phyloP scores from a whole-genome alignment of 2,888 invertebrate species.

The Dichetophora obliterata region DNA sequence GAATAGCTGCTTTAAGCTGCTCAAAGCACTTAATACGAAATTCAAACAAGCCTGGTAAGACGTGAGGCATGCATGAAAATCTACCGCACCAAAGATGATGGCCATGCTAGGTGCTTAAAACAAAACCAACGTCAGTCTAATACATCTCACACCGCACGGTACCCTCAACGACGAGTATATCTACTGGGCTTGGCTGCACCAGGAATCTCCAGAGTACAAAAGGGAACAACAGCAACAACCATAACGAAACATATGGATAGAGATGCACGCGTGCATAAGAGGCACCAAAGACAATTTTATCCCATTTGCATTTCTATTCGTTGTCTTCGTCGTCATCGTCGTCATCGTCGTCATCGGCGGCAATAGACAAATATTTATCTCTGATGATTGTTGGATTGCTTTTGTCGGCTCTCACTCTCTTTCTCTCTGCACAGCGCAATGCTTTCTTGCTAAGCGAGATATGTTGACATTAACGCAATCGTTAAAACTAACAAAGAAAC shows the following conservation, averaged over 20 bases:
- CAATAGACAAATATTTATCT: constrained; percentile 58
- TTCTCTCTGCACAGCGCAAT: background rate
- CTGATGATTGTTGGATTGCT: constrained; percentile 60
- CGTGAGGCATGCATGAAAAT: constrained; percentile 14
- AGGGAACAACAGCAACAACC: constrained; percentile 14
- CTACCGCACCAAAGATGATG: background rate
- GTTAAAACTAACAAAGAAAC: constrained; percentile 60
- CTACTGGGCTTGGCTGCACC: background rate
- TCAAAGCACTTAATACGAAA: constrained; percentile 28
- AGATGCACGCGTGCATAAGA: constrained; percentile 18
- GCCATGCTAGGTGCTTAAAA: background rate
- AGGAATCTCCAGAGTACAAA: background rate
- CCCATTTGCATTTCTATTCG: constrained; percentile 1
- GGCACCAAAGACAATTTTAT: background rate
- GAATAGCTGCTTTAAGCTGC: constrained; percentile 32
- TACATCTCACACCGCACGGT: background rate
- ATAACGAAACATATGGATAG: constrained; percentile 6
- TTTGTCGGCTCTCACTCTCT: constrained; percentile 28
- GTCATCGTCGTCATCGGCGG: background rate
- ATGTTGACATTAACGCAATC: constrained; percentile 53
- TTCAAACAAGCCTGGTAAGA: constrained; percentile 32
- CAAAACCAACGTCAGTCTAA: background rate
- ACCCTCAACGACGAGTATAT: background rate
- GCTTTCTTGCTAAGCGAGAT: constrained; percentile 54
- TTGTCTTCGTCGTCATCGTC: no score